Percentiles rank a stretch among this genome's conserved stretches.
phyloP scores from a whole-genome alignment of 2,888 invertebrate species.

The Drosophila macrospina region DNA sequence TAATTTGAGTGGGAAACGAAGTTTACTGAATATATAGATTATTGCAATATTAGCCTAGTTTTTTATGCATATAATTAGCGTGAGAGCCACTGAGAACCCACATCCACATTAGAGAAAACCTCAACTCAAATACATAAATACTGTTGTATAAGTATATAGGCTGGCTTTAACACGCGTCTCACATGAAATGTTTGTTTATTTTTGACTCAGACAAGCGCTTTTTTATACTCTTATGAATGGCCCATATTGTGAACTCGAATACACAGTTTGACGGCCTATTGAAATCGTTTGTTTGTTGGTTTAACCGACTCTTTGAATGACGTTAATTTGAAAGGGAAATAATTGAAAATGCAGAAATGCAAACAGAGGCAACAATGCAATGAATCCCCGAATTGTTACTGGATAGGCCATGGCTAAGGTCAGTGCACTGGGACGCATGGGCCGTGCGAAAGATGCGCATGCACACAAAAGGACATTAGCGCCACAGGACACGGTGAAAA shows the following conservation, averaged over 20 bases:
- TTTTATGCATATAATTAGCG: conserved; percentile 5
- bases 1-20: background rate
- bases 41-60: no score
- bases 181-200: conserved; percentile 28
- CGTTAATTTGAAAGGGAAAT: conserved; percentile 66
- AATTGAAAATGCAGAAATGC: conserved; percentile 29
- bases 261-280: conserved; percentile 17
- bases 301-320: conserved; percentile 31
- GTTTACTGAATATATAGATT: background rate
- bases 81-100: conserved; percentile 8
- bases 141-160: background rate
- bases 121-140: conserved; percentile 25
- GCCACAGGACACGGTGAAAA: conserved; percentile 60
- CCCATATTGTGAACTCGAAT: conserved; percentile 64
- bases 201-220: conserved; percentile 21
- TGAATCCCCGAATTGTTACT: conserved; percentile 30
- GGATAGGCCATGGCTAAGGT: conserved; percentile 54
- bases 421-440: conserved; percentile 49
- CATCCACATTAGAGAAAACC: conserved; percentile 3
- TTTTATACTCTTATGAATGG: conserved; percentile 63
- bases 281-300: conserved; percentile 24
- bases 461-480: conserved; percentile 52
- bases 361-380: conserved; percentile 14
- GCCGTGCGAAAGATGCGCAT: conserved; percentile 48
- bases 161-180: conserved; percentile 17